phyloP scores from a whole-genome alignment of 2,888 invertebrate genomes.

The Horisme vitalbata region DNA sequence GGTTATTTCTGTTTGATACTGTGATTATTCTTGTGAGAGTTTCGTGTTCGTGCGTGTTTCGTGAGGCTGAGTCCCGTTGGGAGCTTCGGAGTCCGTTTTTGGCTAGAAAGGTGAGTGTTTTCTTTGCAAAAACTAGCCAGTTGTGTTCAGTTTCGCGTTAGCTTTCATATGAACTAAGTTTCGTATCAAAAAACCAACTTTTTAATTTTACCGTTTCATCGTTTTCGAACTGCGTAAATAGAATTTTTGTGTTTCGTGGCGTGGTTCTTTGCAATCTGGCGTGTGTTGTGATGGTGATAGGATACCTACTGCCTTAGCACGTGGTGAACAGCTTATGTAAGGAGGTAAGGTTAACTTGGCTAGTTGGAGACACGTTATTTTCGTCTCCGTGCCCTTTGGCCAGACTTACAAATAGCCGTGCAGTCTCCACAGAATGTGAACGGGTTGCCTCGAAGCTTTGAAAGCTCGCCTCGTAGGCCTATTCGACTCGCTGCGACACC shows the following conservation, averaged over 20 bases:
- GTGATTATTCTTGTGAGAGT: conserved; percentile 73
- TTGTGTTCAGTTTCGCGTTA: conserved; percentile 32
- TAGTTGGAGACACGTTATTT: conserved; percentile 41
- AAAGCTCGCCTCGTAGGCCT: conserved; percentile 21
- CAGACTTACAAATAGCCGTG: conserved; percentile 52
- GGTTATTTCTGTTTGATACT: conserved; percentile 60
- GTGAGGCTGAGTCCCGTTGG: conserved; percentile 72
- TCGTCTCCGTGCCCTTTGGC: conserved; percentile 48
- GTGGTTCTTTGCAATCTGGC: conserved; percentile 23
- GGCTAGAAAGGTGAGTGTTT: conserved; percentile 63
- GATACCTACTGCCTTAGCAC: conserved; percentile 42
- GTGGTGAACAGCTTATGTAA: conserved; percentile 63
- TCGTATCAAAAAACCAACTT: conserved; percentile 15
- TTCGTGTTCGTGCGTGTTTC: conserved; percentile 75
- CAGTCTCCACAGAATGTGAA: conserved; percentile 32
- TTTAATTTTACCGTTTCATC: conserved; percentile 18
- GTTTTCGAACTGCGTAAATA: conserved; percentile 54
- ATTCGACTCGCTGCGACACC: conserved; percentile 12
- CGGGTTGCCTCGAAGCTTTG: conserved; percentile 28
- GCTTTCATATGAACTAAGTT: conserved; percentile 26
- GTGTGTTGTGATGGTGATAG: conserved; percentile 28
- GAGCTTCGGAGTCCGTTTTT: conserved; percentile 62
- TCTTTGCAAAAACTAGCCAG: conserved; percentile 19
- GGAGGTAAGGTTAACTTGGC: conserved; percentile 52
- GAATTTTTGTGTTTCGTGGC: conserved; percentile 27